Conservation (phyloP, 2,113 vertebrate species). For the Bothrops jararaca region DNA sequence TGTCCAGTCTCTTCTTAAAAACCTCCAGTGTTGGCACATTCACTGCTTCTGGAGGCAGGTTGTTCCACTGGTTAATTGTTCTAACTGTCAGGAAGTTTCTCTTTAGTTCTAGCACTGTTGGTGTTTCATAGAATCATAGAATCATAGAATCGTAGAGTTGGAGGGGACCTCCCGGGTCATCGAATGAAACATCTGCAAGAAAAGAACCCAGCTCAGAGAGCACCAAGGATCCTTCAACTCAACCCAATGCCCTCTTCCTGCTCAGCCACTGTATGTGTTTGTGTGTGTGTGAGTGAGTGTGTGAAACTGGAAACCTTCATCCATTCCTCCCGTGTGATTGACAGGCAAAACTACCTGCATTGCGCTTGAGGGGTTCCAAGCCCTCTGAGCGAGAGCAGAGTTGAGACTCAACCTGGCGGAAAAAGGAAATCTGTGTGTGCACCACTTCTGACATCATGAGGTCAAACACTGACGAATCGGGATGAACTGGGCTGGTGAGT, state of each 20-base stretch:
- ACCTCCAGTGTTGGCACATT: too few relatives aligned
- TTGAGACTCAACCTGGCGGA: neutral
- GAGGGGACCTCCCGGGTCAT: too few relatives aligned
- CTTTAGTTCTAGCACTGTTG: too few relatives aligned
- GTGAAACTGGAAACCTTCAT: neutral
- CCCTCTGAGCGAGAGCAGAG: neutral
- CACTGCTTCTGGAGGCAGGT: too few relatives aligned
- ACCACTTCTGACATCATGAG: neutral
- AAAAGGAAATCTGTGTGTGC: neutral
- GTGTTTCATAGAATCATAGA: too few relatives aligned
- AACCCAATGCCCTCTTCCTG: neutral
- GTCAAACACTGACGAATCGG: neutral
- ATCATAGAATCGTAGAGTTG: too few relatives aligned
- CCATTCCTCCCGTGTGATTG: neutral
- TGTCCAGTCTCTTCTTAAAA: too few relatives aligned
- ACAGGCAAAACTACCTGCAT: neutral
- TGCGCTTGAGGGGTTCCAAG: neutral
- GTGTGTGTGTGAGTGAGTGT: rapidly evolving
- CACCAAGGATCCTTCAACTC: neutral
- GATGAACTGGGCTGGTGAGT: neutral
- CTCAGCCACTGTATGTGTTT: neutral
- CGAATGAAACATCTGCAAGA: too few relatives aligned
- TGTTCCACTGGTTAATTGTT: too few relatives aligned
- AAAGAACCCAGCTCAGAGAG: too few relatives aligned
- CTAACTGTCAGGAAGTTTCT: too few relatives aligned